Evolutionary conservation across 2,797 vertebrate species (phyloP).

Genomic region (Tauraco hartlaubi): DNA sequence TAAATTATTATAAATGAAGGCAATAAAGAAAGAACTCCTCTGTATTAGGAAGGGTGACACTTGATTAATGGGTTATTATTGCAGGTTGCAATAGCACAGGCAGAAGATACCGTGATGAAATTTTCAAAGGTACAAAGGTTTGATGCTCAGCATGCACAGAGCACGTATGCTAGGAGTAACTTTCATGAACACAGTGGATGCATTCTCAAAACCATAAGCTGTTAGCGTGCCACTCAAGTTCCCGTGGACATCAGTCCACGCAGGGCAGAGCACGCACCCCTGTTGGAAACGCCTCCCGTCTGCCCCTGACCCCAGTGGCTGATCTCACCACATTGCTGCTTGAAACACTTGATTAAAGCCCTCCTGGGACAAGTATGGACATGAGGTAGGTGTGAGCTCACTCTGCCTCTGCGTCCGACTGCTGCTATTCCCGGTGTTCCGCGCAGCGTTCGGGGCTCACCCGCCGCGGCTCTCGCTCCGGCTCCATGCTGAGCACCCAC

Average conservation of each 20-base stretch:
- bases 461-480: too few species aligned
- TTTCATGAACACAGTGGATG: rapidly evolving
- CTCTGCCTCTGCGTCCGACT: neutral
- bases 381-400: neutral
- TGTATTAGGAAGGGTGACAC: constrained; percentile 49
- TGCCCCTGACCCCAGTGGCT: rapidly evolving
- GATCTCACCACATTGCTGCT: neutral
- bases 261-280: neutral
- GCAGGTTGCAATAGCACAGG: constrained; percentile 16
- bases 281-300: neutral
- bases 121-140: neutral
- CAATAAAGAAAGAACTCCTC: constrained; percentile 68
- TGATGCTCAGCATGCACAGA: neutral
- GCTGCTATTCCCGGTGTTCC: too few species aligned
- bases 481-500: neutral
- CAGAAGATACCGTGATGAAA: neutral
- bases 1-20: constrained; percentile 75
- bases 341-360: neutral
- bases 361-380: neutral
- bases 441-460: neutral
- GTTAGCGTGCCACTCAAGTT: neutral
- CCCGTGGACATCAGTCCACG: rapidly evolving
- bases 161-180: neutral
- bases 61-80: constrained; percentile 66
- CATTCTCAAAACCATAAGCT: neutral